Base-by-base conservation (phyloP, 37 sponge, comb jelly and placozoan genomes). In the Cliona cf. orientalis region DNA sequence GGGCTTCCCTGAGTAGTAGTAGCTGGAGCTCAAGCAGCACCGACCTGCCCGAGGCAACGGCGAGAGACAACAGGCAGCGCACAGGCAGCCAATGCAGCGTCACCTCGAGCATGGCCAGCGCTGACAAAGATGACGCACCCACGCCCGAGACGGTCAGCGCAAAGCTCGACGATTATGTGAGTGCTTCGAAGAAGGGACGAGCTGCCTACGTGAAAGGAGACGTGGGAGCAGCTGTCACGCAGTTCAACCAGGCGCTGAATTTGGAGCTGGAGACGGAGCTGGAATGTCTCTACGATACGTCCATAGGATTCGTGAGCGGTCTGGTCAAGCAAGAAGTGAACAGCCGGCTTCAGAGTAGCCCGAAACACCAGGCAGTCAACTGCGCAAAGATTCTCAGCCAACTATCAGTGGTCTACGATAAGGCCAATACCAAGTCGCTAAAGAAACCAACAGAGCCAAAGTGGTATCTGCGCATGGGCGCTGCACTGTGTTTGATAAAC, bases 391-490 rank as follows among this genome's bases (percentile, higher is more conserved):
- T 91, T 3, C 29, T 87, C 71, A 37, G 71, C 23, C 44, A 79
- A 37, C 57, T 92, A 7, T 17, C 14, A 38, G 39, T 69, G 4
- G 38, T 49, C n/a, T 88, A 74, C 61, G 69, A 68, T 7, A 9
- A 71, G 9, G 89, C 89, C 7, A 78, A 69, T 17, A 60, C 31
- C 26, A 37, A 40, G 39, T 4, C 70, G 43, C 43, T 58, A 26
- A 2, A 21, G 0, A 74, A 84, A n/a, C 76, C 80, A 0, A 63
- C 44, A 23, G 60, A 92, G 6, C 42, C 70, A 1, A 87, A 84
- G 41, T 81, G 84, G 72, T 92, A 92, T 58, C 55, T 92, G 41
- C 69, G 60, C 38, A 92, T 85, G 77, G 93, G 85, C 17, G 79
- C 89, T 28, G 80, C 89, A 64, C 76, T 92, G 9, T 74, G 80